Evolutionary conservation across 1,140 invertebrate species (phyloP).

Genomic region (Xylocopa sonorina): DNA sequence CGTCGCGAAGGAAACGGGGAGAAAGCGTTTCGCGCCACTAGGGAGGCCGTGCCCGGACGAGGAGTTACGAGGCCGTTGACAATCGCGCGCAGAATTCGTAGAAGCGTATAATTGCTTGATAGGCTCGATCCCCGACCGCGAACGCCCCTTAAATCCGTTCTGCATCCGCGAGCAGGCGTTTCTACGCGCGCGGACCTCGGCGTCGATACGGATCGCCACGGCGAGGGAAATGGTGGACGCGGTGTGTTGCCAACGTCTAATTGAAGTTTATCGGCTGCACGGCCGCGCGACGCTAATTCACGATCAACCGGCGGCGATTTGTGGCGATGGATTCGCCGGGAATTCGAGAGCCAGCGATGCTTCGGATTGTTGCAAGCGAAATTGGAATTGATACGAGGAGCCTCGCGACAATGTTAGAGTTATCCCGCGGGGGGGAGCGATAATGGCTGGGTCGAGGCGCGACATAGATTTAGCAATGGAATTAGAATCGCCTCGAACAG

Average conservation of each 20-base stretch:
- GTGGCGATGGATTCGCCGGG: neutral
- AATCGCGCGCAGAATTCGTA: conserved; percentile 69
- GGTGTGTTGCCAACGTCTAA: too few relatives aligned
- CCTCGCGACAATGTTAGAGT: neutral
- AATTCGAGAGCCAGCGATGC: neutral
- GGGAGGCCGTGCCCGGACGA: conserved; percentile 11
- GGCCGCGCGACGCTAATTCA: conserved; percentile 17
- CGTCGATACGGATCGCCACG: conserved; percentile 26
- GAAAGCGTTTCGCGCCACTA: conserved; percentile 9
- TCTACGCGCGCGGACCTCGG: conserved; percentile 3
- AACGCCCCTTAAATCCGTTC: conserved; percentile 61
- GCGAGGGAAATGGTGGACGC: conserved; percentile 1
- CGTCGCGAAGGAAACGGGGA: conserved; percentile 12
- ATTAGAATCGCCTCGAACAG: too few relatives aligned
- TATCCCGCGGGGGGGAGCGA: neutral
- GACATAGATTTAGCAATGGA: too few relatives aligned
- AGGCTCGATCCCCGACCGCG: conserved; percentile 26
- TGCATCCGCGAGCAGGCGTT: conserved; percentile 55
- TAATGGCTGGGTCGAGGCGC: too few relatives aligned
- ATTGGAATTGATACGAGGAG: neutral
- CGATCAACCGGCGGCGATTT: neutral
- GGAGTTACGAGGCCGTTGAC: conserved; percentile 70
- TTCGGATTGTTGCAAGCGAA: neutral
- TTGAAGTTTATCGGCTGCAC: conserved; percentile 68
- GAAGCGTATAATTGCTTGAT: conserved; percentile 76